These are phyloP conservation scores for Chelidonichthys spinosus DNA, from an alignment of 2,797 vertebrate genomes.

Conservation along the genomic window DNA sequence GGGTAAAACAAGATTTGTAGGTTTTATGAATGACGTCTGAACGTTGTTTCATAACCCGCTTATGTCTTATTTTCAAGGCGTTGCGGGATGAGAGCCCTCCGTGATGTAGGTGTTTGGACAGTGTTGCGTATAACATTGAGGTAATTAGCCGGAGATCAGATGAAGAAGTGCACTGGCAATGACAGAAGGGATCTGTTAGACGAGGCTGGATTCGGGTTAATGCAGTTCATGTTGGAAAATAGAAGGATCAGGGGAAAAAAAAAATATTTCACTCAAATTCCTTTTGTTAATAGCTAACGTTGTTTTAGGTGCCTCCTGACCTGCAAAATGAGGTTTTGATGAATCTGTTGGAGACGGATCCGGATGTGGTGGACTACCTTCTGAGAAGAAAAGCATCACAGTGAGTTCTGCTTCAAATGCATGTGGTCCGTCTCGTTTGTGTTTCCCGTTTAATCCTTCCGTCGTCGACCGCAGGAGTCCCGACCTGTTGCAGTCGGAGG, in stretches of 20 bases:
- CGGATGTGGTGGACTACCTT: slow-evolving; percentile 96
- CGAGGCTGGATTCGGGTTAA: neutral
- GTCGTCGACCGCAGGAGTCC: slow-evolving; percentile 84
- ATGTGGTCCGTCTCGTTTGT: neutral
- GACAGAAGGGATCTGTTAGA: neutral
- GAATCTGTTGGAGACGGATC: slow-evolving; percentile 94
- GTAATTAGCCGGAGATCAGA: neutral
- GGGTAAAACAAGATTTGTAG: slow-evolving; percentile 46
- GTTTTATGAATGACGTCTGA: slow-evolving; percentile 43
- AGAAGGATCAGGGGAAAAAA: neutral
- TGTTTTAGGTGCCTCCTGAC: slow-evolving; percentile 90
- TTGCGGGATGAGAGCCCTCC: slow-evolving; percentile 1
- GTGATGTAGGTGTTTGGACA: slow-evolving; percentile 1
- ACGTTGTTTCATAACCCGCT: slow-evolving; percentile 52
- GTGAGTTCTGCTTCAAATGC: slow-evolving; percentile 67
- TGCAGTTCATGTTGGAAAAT: neutral
- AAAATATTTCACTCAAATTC: neutral
- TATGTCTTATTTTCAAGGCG: slow-evolving; percentile 21
- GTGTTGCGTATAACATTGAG: neutral
- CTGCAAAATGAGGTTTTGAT: slow-evolving; percentile 96
- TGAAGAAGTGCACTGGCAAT: neutral
- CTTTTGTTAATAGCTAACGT: neutral
- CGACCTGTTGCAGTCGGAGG: slow-evolving; percentile 87
- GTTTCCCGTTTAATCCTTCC: neutral
- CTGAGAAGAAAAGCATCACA: slow-evolving; percentile 95